A percentile compares a stretch with the other conserved stretches of the same genome.
Evolutionary conservation across 2,113 vertebrate genomes (phyloP).

Genomic region (Prionailurus bengalensis): DNA sequence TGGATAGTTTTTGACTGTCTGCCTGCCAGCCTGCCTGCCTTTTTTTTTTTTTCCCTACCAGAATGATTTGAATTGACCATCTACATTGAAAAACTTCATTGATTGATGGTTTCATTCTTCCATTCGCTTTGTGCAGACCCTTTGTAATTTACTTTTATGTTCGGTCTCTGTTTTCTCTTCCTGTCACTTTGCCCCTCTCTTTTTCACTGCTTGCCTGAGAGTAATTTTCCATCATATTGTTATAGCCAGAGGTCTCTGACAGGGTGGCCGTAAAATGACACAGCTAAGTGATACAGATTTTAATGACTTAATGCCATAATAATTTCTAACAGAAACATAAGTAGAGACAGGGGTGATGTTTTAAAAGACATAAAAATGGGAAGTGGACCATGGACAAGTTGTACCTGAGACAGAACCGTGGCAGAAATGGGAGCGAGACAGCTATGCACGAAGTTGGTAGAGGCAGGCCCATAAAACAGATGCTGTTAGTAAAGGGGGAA

Average conservation of each 20-base stretch:
- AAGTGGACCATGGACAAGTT: slow-evolving; percentile 24
- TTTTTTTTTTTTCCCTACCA: not conserved
- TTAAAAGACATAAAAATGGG: slow-evolving; percentile 65
- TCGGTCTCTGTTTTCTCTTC: slow-evolving; percentile 35
- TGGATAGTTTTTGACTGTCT: accelerated
- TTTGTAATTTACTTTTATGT: slow-evolving; percentile 32
- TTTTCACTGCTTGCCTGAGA: slow-evolving; percentile 51
- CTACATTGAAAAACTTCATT: not conserved
- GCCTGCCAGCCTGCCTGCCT: too few relatives aligned
- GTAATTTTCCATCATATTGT: slow-evolving; percentile 64
- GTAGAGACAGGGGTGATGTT: slow-evolving; percentile 56
- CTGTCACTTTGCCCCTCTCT: not conserved
- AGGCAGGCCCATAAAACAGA: not conserved
- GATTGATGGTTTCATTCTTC: not conserved
- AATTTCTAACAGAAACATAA: slow-evolving; percentile 60
- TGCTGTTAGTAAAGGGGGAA: not conserved
- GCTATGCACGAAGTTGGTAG: slow-evolving; percentile 23
- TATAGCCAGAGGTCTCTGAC: slow-evolving; percentile 59
- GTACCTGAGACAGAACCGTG: slow-evolving; percentile 40
- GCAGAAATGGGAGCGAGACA: slow-evolving; percentile 2
- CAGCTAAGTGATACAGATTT: slow-evolving; percentile 72
- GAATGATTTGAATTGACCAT: not conserved
- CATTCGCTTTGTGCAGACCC: not conserved
- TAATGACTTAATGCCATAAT: slow-evolving; percentile 71
- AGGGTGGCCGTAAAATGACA: slow-evolving; percentile 62